These are phyloP conservation scores for Ichneumon xanthorius DNA, from an alignment of 2,888 invertebrate genomes.

Conservation along the genomic window DNA sequence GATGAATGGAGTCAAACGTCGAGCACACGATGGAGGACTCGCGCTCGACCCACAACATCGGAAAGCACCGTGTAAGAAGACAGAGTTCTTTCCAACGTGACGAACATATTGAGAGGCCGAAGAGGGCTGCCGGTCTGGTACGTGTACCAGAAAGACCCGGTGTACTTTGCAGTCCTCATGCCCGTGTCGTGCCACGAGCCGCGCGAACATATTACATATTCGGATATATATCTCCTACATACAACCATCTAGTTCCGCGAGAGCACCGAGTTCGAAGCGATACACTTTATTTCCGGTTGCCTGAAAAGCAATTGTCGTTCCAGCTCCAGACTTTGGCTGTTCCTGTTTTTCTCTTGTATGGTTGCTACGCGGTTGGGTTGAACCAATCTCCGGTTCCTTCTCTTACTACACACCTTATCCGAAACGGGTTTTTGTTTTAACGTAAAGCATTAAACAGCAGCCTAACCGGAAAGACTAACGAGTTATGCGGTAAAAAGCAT, in stretches of 20 bases:
- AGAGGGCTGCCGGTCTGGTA: constrained; percentile 19
- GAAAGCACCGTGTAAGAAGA: constrained; percentile 61
- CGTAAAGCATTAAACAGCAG: neutral
- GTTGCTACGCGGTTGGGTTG: constrained; percentile 11
- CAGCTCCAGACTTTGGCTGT: constrained; percentile 35
- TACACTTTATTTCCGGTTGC: constrained; percentile 59
- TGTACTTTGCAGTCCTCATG: constrained; percentile 40
- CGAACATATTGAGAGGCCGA: constrained; percentile 41
- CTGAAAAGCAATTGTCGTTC: constrained; percentile 37
- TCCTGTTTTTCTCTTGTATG: constrained; percentile 9
- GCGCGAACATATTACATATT: constrained; percentile 53
- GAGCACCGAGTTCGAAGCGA: constrained; percentile 32
- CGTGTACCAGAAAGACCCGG: constrained; percentile 43
- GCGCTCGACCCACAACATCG: constrained; percentile 57
- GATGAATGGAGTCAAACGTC: constrained; percentile 62
- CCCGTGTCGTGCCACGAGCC: constrained; percentile 39
- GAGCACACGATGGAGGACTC: constrained; percentile 36
- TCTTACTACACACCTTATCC: neutral
- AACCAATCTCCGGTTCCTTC: constrained; percentile 26
- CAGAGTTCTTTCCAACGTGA: constrained; percentile 61
- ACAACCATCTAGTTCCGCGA: constrained; percentile 51
- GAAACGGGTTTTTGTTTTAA: neutral
- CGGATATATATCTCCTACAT: constrained; percentile 30
- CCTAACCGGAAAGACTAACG: neutral
- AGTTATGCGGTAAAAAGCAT: neutral